Evolutionary conservation across 2,113 vertebrate species (phyloP).

Genomic region (Saccopteryx leptura): DNA sequence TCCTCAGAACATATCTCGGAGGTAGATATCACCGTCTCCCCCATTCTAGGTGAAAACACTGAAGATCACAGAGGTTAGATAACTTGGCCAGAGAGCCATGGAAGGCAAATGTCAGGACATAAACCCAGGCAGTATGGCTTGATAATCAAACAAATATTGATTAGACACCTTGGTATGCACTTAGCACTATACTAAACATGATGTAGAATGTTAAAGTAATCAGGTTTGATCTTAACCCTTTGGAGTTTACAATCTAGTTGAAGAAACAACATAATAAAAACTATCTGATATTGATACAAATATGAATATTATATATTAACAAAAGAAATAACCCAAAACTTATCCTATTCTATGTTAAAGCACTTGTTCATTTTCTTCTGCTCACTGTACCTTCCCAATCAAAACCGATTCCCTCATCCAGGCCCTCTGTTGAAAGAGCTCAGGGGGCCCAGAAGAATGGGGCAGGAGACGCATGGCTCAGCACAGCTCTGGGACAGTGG

Average conservation of each 20-base stretch:
- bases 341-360: not conserved
- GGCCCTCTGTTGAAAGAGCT: too few relatives aligned
- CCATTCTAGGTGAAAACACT: not conserved
- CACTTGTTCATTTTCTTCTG: not conserved
- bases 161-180: not conserved
- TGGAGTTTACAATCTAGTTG: not conserved
- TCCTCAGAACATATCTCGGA: not conserved
- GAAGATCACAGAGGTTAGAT: not conserved
- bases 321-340: not conserved
- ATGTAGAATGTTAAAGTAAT: not conserved
- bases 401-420: not conserved
- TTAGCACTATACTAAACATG: not conserved
- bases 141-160: not conserved
- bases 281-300: not conserved
- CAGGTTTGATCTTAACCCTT: not conserved
- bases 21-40: too few relatives aligned
- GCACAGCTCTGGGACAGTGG: not conserved
- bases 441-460: accelerated
- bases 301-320: not conserved
- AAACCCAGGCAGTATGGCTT: not conserved
- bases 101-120: not conserved
- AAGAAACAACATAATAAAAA: not conserved
- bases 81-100: not conserved
- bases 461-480: not conserved
- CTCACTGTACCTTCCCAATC: not conserved